Conservation (phyloP, 2,797 vertebrate genomes). For the Scolopax rusticola region DNA sequence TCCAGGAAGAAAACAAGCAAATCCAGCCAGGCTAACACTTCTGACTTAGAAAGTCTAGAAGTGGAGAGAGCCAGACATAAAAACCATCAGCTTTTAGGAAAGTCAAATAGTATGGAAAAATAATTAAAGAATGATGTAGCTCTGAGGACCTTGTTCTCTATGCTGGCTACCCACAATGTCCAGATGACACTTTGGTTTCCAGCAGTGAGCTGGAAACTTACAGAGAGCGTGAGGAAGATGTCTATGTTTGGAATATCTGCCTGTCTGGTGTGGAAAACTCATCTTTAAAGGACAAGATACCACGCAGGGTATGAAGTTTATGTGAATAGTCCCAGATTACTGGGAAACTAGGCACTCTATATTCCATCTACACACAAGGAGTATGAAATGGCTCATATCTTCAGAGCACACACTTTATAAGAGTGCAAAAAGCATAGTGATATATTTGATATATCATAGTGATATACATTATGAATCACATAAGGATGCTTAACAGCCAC, state of each 20-base stretch:
- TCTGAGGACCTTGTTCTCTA: not conserved
- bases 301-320: fast-evolving
- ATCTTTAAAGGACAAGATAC: not conserved
- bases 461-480: not conserved
- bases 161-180: not conserved
- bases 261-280: not conserved
- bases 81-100: not conserved
- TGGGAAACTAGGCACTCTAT: not conserved
- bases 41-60: not conserved
- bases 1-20: not conserved
- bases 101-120: not conserved
- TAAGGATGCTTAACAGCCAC: not conserved
- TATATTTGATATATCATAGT: not conserved
- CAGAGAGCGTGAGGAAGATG: fast-evolving
- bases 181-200: not conserved
- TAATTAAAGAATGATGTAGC: not conserved
- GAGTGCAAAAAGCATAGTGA: not conserved
- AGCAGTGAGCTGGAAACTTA: not conserved
- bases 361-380: not conserved
- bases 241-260: not conserved
- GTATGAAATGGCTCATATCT: not conserved
- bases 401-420: not conserved
- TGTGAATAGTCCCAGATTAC: not conserved
- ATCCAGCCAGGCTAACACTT: not conserved
- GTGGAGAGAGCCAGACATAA: not conserved